These are phyloP conservation scores for Torymus tubicola DNA, from an alignment of 2,888 invertebrate genomes.

Conservation along the genomic window DNA sequence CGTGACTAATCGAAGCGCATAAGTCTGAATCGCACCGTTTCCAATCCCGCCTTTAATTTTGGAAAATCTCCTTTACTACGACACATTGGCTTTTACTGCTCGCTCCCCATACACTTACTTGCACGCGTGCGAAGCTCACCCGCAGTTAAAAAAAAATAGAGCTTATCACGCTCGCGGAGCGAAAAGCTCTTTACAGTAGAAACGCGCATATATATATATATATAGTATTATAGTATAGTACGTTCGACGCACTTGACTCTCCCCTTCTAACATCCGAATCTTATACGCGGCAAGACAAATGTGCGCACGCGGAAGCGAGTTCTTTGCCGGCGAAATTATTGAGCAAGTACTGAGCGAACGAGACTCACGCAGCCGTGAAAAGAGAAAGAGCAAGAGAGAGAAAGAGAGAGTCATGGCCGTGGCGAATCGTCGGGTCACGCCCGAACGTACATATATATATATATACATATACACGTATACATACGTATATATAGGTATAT, in stretches of 20 bases:
- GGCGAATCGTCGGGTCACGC: slow-evolving; percentile 72
- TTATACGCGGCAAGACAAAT: background rate
- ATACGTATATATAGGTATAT: too few relatives aligned
- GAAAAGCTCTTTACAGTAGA: slow-evolving; percentile 42
- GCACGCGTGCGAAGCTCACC: background rate
- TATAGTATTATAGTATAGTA: background rate
- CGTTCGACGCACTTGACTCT: slow-evolving; percentile 42
- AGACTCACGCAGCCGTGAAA: slow-evolving; percentile 32
- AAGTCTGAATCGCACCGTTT: too few relatives aligned
- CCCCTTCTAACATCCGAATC: background rate
- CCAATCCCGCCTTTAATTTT: too few relatives aligned
- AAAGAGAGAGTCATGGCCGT: slow-evolving; percentile 66
- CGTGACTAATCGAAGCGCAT: too few relatives aligned
- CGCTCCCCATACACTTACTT: too few relatives aligned
- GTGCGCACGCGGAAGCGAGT: slow-evolving; percentile 4
- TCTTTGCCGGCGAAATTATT: slow-evolving; percentile 28
- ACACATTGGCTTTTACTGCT: too few relatives aligned
- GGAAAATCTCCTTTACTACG: too few relatives aligned
- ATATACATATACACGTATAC: slow-evolving; percentile 50
- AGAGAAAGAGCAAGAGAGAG: slow-evolving; percentile 52
- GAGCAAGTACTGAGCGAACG: slow-evolving; percentile 6
- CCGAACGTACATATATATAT: slow-evolving; percentile 52
- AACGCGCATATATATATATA: background rate
- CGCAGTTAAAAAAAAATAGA: slow-evolving; percentile 15
- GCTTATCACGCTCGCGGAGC: background rate